These are phyloP conservation scores for Exephanes ischioxanthus DNA, from an alignment of 2,888 invertebrate species.

Conservation along the genomic window DNA sequence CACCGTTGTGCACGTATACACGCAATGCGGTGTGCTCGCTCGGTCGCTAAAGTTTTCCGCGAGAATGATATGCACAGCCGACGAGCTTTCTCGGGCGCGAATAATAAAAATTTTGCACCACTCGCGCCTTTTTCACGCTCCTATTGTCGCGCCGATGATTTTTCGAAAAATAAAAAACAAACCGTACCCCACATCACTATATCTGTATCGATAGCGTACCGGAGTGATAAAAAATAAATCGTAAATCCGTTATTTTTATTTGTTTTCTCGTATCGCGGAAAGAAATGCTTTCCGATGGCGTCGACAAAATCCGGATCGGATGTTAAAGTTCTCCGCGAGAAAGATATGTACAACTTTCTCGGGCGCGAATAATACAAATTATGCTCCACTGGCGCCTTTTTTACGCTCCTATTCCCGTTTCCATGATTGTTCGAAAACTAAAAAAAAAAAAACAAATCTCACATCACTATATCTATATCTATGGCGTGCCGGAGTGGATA, in stretches of 20 bases:
- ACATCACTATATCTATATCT: background rate
- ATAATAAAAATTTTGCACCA: background rate
- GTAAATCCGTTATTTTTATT: slow-evolving; percentile 34
- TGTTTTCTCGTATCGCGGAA: background rate
- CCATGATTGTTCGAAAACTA: background rate
- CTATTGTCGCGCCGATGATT: background rate
- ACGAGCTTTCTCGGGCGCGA: slow-evolving; percentile 4
- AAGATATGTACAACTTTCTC: slow-evolving; percentile 8
- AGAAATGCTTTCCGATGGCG: slow-evolving; percentile 56
- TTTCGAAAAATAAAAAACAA: background rate
- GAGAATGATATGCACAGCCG: slow-evolving; percentile 16
- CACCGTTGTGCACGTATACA: slow-evolving; percentile 16
- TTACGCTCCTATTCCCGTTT: background rate
- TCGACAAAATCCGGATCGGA: slow-evolving; percentile 50
- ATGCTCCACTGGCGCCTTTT: too few relatives aligned
- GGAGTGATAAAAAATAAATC: slow-evolving; percentile 1
- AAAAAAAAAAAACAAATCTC: background rate
- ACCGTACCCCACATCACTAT: background rate
- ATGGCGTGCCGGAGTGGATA: background rate
- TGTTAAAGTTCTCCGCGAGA: slow-evolving; percentile 50
- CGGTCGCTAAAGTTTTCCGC: slow-evolving; percentile 51
- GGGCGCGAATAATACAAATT: background rate
- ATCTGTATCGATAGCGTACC: background rate
- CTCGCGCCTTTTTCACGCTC: background rate
- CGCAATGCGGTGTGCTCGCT: background rate